Conservation (phyloP, 2,888 invertebrate genomes). For the Pegoplata infirma region DNA sequence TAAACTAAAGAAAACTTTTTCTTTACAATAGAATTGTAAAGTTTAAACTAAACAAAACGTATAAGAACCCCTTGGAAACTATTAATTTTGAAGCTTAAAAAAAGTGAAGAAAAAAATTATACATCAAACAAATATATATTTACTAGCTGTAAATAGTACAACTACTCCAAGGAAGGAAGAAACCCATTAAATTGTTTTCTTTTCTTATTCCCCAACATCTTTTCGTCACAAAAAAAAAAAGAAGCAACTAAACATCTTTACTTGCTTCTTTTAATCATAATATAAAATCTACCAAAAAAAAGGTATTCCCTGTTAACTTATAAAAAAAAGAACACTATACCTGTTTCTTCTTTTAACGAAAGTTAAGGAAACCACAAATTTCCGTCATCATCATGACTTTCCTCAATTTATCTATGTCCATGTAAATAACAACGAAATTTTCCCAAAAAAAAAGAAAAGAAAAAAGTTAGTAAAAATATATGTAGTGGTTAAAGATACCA, state of each 20-base stretch:
- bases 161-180: not conserved
- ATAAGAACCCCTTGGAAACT: slow-evolving; percentile 34
- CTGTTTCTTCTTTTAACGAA: not conserved
- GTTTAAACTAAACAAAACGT: not conserved
- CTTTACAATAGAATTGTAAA: not conserved
- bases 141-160: not conserved
- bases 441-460: not conserved
- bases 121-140: not conserved
- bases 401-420: slow-evolving; percentile 34
- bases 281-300: not conserved
- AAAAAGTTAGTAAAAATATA: not conserved
- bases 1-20: not conserved
- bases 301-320: slow-evolving; percentile 18
- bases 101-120: not conserved
- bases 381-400: slow-evolving; percentile 47
- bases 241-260: not conserved
- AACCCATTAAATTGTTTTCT: not conserved
- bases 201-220: not conserved
- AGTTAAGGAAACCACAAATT: slow-evolving; percentile 54
- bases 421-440: not conserved
- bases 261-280: not conserved
- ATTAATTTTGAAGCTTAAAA: slow-evolving; percentile 21
- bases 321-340: not conserved
- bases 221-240: not conserved
- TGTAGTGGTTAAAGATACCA: not conserved